Percentiles rank a stretch among this genome's conserved stretches.
These are phyloP conservation scores for Dioctria linearis DNA, from an alignment of 2,888 invertebrate species.

Conservation along the genomic window DNA sequence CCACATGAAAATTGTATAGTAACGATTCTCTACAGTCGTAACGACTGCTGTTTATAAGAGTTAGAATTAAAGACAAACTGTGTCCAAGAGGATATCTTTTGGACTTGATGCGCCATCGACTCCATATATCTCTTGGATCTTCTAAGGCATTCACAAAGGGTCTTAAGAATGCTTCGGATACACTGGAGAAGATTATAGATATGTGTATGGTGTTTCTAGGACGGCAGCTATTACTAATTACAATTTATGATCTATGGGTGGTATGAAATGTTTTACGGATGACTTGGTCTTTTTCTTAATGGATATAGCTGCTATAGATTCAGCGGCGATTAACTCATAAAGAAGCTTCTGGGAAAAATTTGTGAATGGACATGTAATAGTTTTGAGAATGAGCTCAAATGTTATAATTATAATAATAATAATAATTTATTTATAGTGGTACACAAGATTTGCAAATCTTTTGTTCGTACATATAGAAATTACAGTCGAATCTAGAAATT, in stretches of 20 bases:
- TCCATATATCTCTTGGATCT: conserved; percentile 2
- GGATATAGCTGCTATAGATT: too few species aligned
- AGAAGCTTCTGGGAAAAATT: too few species aligned
- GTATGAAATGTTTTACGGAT: not conserved
- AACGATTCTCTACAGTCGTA: conserved; percentile 1
- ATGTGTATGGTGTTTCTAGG: conserved; percentile 9
- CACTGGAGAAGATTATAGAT: not conserved
- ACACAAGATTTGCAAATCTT: too few species aligned
- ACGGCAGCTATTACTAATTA: conserved; percentile 23
- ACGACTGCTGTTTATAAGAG: not conserved
- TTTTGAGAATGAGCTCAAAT: too few species aligned
- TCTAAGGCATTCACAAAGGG: conserved; percentile 11
- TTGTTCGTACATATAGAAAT: too few species aligned
- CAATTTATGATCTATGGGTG: conserved; percentile 41
- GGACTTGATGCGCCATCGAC: not conserved
- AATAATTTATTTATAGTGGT: too few species aligned
- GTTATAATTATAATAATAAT: too few species aligned
- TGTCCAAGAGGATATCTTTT: not conserved
- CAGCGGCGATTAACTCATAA: too few species aligned
- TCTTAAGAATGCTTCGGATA: not conserved
- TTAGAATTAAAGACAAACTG: not conserved
- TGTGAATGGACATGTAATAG: too few species aligned
- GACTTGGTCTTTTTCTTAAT: too few species aligned
- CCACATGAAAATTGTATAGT: not conserved
- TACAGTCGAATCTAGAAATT: too few species aligned